Evolutionary conservation across 2,113 vertebrate genomes (phyloP).

Genomic region (Petroica traversi): DNA sequence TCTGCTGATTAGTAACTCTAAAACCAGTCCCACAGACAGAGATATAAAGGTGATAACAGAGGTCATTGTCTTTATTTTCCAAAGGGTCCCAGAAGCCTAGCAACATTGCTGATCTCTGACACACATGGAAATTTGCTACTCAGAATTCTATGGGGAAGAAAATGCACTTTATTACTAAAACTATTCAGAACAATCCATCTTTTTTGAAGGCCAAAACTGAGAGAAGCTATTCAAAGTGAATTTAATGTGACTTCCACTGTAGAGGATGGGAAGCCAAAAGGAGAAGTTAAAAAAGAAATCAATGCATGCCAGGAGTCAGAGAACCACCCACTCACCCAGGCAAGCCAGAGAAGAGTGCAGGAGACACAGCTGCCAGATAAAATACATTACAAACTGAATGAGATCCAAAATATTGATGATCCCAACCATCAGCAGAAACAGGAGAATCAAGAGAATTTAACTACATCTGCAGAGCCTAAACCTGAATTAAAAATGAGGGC

Average conservation of each 20-base stretch:
- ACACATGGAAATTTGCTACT: background rate
- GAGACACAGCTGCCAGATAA: constrained; percentile 35
- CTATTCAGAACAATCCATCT: constrained; percentile 13
- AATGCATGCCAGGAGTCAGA: constrained; percentile 1
- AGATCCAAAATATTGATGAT: constrained; percentile 32
- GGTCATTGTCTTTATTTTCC: background rate
- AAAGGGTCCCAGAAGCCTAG: background rate
- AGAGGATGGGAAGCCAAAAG: constrained; percentile 25
- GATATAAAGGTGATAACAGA: background rate
- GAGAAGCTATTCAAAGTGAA: constrained; percentile 44
- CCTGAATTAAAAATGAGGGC: background rate
- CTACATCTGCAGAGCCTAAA: background rate
- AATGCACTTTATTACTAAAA: constrained; percentile 15
- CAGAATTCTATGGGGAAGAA: background rate
- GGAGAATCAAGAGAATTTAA: constrained; percentile 4
- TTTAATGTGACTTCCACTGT: constrained; percentile 23
- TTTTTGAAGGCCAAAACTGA: constrained; percentile 37
- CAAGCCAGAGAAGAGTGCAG: constrained; percentile 4
- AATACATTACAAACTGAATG: background rate
- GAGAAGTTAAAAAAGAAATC: background rate
- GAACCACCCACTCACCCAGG: constrained; percentile 28
- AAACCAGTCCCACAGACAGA: background rate
- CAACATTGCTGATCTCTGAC: background rate
- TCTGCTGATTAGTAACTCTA: background rate
- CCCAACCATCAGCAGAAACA: constrained; percentile 12